Evolutionary conservation across 2,797 vertebrate species (phyloP), one percentile per base, ranked within the genome.

Genomic region (Odontamblyopus rebecca): DNA sequence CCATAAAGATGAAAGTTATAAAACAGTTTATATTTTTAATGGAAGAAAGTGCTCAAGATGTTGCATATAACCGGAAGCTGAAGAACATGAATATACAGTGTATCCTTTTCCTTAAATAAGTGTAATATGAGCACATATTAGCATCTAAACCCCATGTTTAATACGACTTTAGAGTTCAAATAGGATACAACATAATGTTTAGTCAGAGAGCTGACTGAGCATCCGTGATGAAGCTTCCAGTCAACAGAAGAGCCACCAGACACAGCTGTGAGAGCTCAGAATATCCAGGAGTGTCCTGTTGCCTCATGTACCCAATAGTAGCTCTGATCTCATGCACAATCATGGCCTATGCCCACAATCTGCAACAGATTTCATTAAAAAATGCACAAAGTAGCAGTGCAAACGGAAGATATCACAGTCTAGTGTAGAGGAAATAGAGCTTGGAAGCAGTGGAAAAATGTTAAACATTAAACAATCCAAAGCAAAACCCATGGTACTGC

Each of bases 161-260:
- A 68, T 78, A 83, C 81, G 69, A 64, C 18, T 61, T 61, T 41
- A 74, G 79, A 83, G 82, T 72, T 86, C 85, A 87, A 81, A 88
- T 88, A 90, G 76, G 56, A 19, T 56, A 75, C 15, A 23, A 30
- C 54, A 26, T 57, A 5, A 57, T 57, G 54, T 13, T 26, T 57
- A 26, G 54, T 57, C 54, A 12, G 13, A 5, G n/a, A 41, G 15
- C 38, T 51, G 13, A 18, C 51, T 63, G 74, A 61, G 70, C 35
- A 69, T n/a, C 9, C 32, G 29, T 53, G 68, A 79, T 27, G 61
- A 70, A 18, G 44, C 19, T 56, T 68, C n/a, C 27, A 63, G 50
- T 29, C 68, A 65, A 9, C 67, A 8, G 53, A n/a, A 5, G 59
- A 72, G 50, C 61, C 48, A 67, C 19, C 67, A 13, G 11, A 50